Base-by-base conservation (phyloP, 2,888 invertebrate genomes). In the Microplitis deprimator region DNA sequence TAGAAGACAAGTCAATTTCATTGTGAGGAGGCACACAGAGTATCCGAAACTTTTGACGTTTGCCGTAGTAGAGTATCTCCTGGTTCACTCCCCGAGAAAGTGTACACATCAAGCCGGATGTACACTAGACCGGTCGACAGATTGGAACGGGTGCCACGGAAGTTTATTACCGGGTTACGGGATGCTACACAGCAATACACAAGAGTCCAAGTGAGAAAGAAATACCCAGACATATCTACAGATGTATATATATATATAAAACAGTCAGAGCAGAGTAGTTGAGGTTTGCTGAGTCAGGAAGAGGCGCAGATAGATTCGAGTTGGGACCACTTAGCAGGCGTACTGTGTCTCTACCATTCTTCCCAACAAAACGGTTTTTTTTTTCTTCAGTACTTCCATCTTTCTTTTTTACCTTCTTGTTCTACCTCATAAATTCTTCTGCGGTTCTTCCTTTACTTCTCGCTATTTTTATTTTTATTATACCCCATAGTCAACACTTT, bases 271-370 rank as follows among this genome's bases (percentile, higher is more conserved):
- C 29, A 29, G 16, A 41, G 70, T 69, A 64, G 69, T 64, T 68
- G 71, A 67, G 68, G 78, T 82, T 79, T 80, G 82, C 82, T 82
- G 82, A 82, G 79, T 79, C 75, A 72, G 72, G 70, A 68, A 68
- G 71, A 78, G 79, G 68, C 40, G 72, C 60, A 82, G 81, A 86
- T 84, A 82, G 83, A 84, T 82, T 82, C 73, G 79, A 79, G 78
- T 80, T 77, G 81, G 78, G 81, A 82, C 85, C 87, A 86, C 85
- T 88, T 87, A 85, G 83, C 84, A 83, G 78, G 83, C 84, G 79
- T 77, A 79, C 76, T 81, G 83, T 83, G 81, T 84, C 82, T 73
- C 76, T 77, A 77, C 74, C 71, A 71, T 75, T 76, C 76, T 74
- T 74, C 70, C 68, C 38, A 69, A 68, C 41, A 69, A 17, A 72